Base-by-base conservation (phyloP, 2,113 vertebrate species). In the Monarcha castaneiventris region DNA sequence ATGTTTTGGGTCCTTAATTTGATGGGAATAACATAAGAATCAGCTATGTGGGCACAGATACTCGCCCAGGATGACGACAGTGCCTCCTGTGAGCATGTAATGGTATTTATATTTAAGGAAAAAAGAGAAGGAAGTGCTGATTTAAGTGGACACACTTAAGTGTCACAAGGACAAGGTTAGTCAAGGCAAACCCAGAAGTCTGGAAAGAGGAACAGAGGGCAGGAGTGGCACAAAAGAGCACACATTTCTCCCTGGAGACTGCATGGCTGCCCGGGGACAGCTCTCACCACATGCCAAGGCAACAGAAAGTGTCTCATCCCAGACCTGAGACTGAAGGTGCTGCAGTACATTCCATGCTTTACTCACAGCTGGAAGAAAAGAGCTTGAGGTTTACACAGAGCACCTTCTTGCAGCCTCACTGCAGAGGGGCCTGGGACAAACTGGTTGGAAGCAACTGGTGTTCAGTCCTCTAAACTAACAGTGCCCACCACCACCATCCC, bases 311-410 rank as follows among this genome's bases (percentile, higher is more conserved):
- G 29, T 80, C 39, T 25, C 52, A 51, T 30, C 37, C 33, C 49
- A 13, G 12, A 20, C 19, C 33, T 2, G 7, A 46, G 39, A 25
- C 1, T 1, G 1, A n/a, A 25, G 44, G 10, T 69, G 55, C 37
- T 41, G 63, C 11, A 11, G 26, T 18, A 41, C 86, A 71, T 32
- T 37, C 55, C 62, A 26, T 90, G 17, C 55, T 85, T 73, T 89
- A 69, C 77, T 74, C 51, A 35, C 17, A 55, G 43, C 41, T 75
- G 71, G 68, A 64, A 62, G 35, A 26, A 43, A 49, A 37, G 26
- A 54, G 32, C 32, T 29, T 2, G 6, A 79, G 29, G 39, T 75
- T 81, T n/a, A 8, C 29, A 46, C 7, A 6, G 8, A 51, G 56
- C 74, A 62, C 9, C 41, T n/a, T 51, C n/a, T 44, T 58, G 20